Evolutionary conservation across 2,113 vertebrate species (phyloP).

Genomic region (Diadophis punctatus): DNA sequence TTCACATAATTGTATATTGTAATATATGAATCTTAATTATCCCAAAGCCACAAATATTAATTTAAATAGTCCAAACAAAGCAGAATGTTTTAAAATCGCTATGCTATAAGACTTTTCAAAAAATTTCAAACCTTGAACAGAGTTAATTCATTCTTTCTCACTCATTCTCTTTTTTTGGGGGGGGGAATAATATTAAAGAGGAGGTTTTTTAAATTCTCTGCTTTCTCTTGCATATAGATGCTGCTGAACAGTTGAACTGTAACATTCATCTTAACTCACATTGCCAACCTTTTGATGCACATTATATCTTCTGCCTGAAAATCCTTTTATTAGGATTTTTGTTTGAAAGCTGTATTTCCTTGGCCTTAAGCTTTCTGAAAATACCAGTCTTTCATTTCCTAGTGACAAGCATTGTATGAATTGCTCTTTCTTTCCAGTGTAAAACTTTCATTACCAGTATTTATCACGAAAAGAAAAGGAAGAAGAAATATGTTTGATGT

Average conservation of each 20-base stretch:
- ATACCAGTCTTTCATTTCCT: slow-evolving; percentile 12
- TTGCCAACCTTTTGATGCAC: slow-evolving; percentile 10
- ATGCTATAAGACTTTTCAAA: neutral
- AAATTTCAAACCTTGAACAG: slow-evolving; percentile 5
- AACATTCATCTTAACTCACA: slow-evolving; percentile 23
- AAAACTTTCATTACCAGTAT: neutral
- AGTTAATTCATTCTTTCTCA: neutral
- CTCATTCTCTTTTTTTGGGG: neutral
- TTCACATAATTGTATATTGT: neutral
- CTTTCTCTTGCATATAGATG: slow-evolving; percentile 28
- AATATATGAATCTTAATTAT: neutral
- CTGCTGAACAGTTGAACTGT: neutral
- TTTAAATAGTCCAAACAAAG: neutral
- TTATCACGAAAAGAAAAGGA: neutral
- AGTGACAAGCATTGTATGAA: neutral
- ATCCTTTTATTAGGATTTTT: neutral
- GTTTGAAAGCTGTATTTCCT: slow-evolving; percentile 24
- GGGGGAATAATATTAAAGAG: neutral
- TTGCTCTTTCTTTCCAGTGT: neutral
- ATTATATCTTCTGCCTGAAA: neutral
- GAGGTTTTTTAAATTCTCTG: neutral
- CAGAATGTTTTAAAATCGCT: neutral
- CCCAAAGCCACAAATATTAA: neutral
- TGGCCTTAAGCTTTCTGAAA: slow-evolving; percentile 24
- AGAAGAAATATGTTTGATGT: neutral